These are phyloP conservation scores for Emmelina monodactyla DNA, from an alignment of 2,888 invertebrate genomes.

Conservation along the genomic window DNA sequence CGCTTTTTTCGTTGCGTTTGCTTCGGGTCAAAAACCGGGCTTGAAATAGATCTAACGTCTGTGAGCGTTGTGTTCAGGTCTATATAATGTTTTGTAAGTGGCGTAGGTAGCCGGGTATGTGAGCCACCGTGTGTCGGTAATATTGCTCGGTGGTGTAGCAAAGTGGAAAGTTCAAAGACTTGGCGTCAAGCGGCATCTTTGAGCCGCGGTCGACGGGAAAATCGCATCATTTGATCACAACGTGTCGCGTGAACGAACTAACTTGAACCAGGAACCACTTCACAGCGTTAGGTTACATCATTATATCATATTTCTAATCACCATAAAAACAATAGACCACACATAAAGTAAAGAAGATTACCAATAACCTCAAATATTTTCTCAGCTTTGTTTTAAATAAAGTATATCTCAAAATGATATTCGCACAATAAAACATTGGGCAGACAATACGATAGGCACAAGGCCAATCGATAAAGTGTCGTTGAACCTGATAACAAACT, in stretches of 20 bases:
- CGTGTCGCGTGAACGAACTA: no score
- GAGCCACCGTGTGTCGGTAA: conserved; percentile 43
- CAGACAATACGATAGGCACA: conserved; percentile 43
- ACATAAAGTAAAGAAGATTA: no score
- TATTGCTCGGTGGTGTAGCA: conserved; percentile 39
- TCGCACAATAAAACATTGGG: conserved; percentile 25
- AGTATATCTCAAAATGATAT: no score
- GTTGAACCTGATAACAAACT: conserved; percentile 49
- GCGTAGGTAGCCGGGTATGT: not conserved
- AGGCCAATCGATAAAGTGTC: conserved; percentile 53
- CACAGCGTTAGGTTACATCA: no score
- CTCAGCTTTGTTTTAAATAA: no score
- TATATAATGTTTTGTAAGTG: not conserved
- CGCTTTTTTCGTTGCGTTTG: not conserved
- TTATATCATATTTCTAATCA: no score
- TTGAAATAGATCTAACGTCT: not conserved
- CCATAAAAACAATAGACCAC: no score
- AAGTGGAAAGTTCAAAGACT: conserved; percentile 57
- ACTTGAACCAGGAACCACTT: no score
- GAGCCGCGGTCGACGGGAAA: conserved; percentile 41
- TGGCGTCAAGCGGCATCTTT: conserved; percentile 40
- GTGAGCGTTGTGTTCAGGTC: not conserved
- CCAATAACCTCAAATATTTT: no score
- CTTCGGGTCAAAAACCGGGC: conserved; percentile 1
- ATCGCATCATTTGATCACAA: conserved; percentile 38